Evolutionary conservation across 2,888 invertebrate genomes (phyloP).

Genomic region (Nudaria mundana): DNA sequence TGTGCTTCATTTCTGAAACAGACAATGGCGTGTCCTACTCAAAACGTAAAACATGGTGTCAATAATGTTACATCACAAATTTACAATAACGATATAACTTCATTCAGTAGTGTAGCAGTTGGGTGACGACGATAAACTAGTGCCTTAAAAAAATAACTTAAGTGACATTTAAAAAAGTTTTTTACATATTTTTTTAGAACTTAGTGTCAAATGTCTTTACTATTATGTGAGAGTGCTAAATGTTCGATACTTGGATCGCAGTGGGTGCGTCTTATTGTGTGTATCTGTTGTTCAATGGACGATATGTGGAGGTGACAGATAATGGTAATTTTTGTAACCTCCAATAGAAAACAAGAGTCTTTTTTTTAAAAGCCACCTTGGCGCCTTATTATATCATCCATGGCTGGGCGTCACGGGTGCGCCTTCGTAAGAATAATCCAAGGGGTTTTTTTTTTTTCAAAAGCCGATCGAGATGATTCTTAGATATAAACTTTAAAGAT

Average conservation of each 20-base stretch:
- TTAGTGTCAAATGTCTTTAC: slow-evolving; percentile 18
- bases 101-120: slow-evolving; percentile 42
- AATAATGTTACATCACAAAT: slow-evolving; percentile 50
- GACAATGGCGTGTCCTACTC: slow-evolving; percentile 32
- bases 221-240: slow-evolving; percentile 47
- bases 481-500: too few species aligned
- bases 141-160: background rate
- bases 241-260: slow-evolving; percentile 58
- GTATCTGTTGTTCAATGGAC: slow-evolving; percentile 48
- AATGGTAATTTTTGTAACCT: too few species aligned
- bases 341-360: too few species aligned
- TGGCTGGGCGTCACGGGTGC: too few species aligned
- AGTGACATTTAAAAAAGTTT: background rate
- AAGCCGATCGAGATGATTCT: too few species aligned
- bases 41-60: slow-evolving; percentile 38
- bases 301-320: slow-evolving; percentile 56
- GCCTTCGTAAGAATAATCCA: too few species aligned
- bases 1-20: slow-evolving; percentile 4
- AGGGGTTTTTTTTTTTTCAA: too few species aligned
- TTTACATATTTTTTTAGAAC: background rate
- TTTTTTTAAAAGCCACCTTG: too few species aligned
- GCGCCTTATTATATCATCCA: background rate
- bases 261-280: slow-evolving; percentile 49
- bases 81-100: slow-evolving; percentile 43
- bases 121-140: slow-evolving; percentile 12